phyloP scores from a whole-genome alignment of 2,113 vertebrate genomes.

The Syngnathus floridae region DNA sequence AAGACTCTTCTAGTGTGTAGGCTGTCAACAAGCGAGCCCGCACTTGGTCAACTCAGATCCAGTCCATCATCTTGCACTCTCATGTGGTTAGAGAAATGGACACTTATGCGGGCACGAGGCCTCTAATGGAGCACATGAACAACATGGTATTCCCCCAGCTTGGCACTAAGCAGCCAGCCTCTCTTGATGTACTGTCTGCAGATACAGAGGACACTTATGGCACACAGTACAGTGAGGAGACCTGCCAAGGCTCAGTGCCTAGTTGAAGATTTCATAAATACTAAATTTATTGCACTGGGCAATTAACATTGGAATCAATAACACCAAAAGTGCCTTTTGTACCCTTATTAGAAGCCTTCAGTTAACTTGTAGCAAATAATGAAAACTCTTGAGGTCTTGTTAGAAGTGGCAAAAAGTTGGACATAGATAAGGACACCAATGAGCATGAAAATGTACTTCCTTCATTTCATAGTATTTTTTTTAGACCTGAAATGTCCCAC shows the following conservation, averaged over 20 bases:
- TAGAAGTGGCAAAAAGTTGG: no score
- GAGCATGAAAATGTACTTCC: no score
- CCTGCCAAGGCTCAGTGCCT: background rate
- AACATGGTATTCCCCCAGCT: conserved; percentile 39
- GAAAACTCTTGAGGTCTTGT: background rate
- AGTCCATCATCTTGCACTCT: conserved; percentile 35
- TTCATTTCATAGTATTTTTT: background rate
- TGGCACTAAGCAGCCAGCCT: conserved; percentile 32
- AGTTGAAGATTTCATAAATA: background rate
- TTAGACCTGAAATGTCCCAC: no score
- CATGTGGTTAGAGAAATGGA: conserved; percentile 51
- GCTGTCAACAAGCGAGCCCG: conserved; percentile 35
- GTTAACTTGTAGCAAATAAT: background rate
- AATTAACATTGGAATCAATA: background rate
- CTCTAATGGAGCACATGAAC: conserved; percentile 63
- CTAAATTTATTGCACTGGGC: background rate
- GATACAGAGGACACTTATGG: conserved; percentile 5
- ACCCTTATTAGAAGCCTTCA: background rate
- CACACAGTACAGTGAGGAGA: no score
- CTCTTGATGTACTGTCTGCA: conserved; percentile 19
- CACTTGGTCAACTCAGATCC: conserved; percentile 17
- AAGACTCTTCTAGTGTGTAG: conserved; percentile 32
- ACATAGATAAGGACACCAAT: no score
- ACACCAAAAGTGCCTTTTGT: background rate
- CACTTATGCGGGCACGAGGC: conserved; percentile 45